Conservation (phyloP, 92 coral and sea anemone genomes). For the Epizoanthus ramosus region DNA sequence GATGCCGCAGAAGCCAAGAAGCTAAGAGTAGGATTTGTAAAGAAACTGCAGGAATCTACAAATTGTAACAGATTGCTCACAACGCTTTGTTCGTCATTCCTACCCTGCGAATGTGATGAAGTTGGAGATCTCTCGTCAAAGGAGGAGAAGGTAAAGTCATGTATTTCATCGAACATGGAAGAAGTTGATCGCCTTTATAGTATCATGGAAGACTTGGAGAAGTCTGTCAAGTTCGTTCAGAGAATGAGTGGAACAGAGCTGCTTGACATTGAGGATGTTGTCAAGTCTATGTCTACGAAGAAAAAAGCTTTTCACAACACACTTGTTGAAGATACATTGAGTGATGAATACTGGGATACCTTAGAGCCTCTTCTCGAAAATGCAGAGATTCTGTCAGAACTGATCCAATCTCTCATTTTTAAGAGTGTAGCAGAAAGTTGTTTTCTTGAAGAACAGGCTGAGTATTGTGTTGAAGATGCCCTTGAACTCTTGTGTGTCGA, state of each 20-base stretch:
- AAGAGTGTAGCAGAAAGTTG: slow-evolving; percentile 56
- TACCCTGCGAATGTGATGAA: not conserved
- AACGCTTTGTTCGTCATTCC: slow-evolving; percentile 12
- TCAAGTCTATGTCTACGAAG: slow-evolving; percentile 37
- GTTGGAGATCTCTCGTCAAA: not conserved
- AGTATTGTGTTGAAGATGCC: not conserved
- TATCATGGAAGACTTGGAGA: slow-evolving; percentile 24
- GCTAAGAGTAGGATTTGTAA: slow-evolving; percentile 24
- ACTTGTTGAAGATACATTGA: slow-evolving; percentile 38
- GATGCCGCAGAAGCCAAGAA: slow-evolving; percentile 4
- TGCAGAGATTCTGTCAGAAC: slow-evolving; percentile 34
- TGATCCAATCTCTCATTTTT: slow-evolving; percentile 53
- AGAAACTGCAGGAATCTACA: not conserved
- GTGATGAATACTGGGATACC: slow-evolving; percentile 70
- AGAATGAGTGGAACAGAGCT: not conserved
- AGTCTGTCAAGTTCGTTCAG: slow-evolving; percentile 42
- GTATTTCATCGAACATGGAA: slow-evolving; percentile 17
- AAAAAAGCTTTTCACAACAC: slow-evolving; percentile 19
- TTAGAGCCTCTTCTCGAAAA: slow-evolving; percentile 45
- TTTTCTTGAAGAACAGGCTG: slow-evolving; percentile 14
- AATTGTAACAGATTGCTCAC: not conserved
- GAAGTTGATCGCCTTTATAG: slow-evolving; percentile 30
- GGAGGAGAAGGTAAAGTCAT: too few species aligned
- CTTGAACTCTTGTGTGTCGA: too few species aligned
- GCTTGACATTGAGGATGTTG: slow-evolving; percentile 10